phyloP scores from a whole-genome alignment of 2,888 invertebrate species.

The Drosophila niveifrons region DNA sequence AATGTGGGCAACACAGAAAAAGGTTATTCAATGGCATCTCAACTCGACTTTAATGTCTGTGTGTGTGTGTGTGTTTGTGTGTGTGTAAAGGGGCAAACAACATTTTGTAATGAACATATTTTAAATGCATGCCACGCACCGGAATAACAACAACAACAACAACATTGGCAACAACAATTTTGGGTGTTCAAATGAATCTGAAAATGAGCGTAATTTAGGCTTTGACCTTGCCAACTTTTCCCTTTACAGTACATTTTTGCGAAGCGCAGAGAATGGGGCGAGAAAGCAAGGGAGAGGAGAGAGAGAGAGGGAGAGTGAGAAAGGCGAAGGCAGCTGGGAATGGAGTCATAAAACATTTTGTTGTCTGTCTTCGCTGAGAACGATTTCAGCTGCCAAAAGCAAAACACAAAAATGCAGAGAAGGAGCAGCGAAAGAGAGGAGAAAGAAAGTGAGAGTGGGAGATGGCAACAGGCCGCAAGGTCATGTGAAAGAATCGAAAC shows the following conservation, averaged over 20 bases:
- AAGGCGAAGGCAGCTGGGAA: not conserved
- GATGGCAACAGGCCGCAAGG: conserved; percentile 30
- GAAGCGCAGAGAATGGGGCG: not conserved
- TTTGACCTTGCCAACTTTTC: conserved; percentile 63
- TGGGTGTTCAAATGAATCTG: conserved; percentile 64
- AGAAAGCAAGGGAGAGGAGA: not conserved
- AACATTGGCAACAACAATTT: conserved; percentile 24
- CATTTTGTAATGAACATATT: conserved; percentile 76
- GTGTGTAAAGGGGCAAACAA: conserved; percentile 48
- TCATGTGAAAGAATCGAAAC: conserved; percentile 16
- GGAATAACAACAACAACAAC: conserved; percentile 41
- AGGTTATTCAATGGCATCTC: conserved; percentile 31
- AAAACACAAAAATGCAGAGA: not conserved
- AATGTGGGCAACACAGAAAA: conserved; percentile 15
- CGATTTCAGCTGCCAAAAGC: conserved; percentile 11
- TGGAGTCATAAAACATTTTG: conserved; percentile 41
- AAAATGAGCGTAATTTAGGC: conserved; percentile 72
- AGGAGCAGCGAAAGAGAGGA: not conserved
- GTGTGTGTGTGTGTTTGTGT: conserved; percentile 3
- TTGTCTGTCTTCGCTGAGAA: conserved; percentile 36
- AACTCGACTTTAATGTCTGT: conserved; percentile 4
- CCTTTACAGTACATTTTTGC: conserved; percentile 24
- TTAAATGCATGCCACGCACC: conserved; percentile 73
- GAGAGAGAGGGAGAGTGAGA: no score
- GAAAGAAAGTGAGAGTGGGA: not conserved